Base-by-base conservation (phyloP, 2,113 vertebrate genomes). In the Chlamydotis undulata region DNA sequence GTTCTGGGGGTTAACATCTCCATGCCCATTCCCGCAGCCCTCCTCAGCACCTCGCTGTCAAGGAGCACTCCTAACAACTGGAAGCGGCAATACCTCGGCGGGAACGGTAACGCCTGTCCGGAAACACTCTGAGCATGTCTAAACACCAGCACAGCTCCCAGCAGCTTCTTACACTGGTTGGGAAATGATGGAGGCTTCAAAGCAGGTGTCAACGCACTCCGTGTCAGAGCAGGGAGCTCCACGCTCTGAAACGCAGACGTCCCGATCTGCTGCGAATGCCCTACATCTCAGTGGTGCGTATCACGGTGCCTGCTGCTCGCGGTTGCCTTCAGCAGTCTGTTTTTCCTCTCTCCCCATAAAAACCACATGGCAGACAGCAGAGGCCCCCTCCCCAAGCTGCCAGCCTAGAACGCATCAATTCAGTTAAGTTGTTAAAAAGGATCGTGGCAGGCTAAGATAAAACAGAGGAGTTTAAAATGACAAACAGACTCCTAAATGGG, bases 401-500 rank as follows among this genome's bases (percentile, higher is more conserved):
- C 75, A 95, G 87, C 94, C 95, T 85, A 57, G 70, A 92, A 55
- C 93, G 92, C 92, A 85, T 67, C 33, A n/a, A 94, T 95, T 80
- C 93, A 94, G 95, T 89, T 55, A 45, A 89, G 67, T 80, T 82
- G 88, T 65, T 94, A 94, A 96, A 97, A 97, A 92, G 95, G 97
- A 98, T 94, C 71, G 96, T 89, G 94, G 87, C 94, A 91, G 92
- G 87, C 82, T 76, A 94, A 96, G 95, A 98, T 97, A 98, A 98
- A 97, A 97, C 86, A 94, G 94, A 93, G 92, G 89, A 97, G 96
- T 97, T 97, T 97, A 98, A 98, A 97, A 97, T 98, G 97, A 98
- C 95, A 98, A 97, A 97, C 96, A 97, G 97, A 97, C 97, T 96
- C 97, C 96, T 97, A 98, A 98, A 97, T 95, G 94, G 96, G 96